phyloP scores from a whole-genome alignment of 2,797 vertebrate genomes.

The Vultur gryphus region DNA sequence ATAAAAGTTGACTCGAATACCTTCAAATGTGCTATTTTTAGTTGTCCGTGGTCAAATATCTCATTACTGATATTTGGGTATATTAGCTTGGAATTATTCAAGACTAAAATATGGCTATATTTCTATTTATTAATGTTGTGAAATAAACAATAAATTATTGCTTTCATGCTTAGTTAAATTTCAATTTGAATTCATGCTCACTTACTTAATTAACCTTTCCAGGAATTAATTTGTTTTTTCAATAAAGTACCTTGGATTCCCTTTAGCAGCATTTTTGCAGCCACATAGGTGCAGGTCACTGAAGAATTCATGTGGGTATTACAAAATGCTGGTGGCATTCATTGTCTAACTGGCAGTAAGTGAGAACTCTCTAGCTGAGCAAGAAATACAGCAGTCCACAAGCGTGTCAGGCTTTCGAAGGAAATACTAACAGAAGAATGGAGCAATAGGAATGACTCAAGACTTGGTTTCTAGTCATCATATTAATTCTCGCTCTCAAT shows the following conservation, averaged over 20 bases:
- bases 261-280: neutral
- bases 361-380: neutral
- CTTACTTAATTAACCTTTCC: neutral
- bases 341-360: neutral
- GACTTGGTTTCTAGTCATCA: neutral
- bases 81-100: neutral
- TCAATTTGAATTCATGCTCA: neutral
- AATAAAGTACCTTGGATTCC: neutral
- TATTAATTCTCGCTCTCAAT: neutral
- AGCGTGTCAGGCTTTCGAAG: neutral
- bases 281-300: neutral
- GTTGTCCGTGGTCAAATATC: neutral
- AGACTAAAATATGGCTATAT: neutral
- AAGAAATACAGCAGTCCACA: neutral
- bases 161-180: neutral
- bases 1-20: neutral
- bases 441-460: neutral
- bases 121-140: neutral
- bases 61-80: neutral
- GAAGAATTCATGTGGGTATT: neutral
- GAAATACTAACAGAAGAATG: neutral
- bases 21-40: neutral
- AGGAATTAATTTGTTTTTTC: neutral
- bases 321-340: neutral
- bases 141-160: neutral